Evolutionary conservation across 2,113 vertebrate species (phyloP).

Genomic region (Myocastor coypus): DNA sequence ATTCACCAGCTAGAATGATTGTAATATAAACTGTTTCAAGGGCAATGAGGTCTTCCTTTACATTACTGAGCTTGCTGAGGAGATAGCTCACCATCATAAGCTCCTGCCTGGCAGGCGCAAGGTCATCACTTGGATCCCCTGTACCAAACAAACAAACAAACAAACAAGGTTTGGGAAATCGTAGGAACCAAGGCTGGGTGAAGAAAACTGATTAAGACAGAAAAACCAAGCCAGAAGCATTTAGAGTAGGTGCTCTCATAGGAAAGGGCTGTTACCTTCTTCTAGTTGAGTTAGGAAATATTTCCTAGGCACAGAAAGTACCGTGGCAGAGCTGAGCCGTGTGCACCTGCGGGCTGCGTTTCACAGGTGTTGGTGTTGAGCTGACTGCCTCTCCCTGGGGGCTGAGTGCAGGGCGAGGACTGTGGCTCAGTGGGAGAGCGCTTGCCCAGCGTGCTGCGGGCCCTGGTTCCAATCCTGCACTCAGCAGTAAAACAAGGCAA

Average conservation of each 20-base stretch:
- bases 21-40: background rate
- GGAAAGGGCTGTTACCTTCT: background rate
- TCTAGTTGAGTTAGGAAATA: background rate
- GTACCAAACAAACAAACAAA: too few species aligned
- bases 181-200: background rate
- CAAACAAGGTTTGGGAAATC: background rate
- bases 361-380: background rate
- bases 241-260: background rate
- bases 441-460: background rate
- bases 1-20: background rate
- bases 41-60: background rate
- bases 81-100: background rate
- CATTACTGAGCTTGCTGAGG: conserved; percentile 6
- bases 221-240: background rate
- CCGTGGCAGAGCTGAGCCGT: background rate
- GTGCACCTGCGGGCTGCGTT: background rate
- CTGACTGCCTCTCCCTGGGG: background rate
- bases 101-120: too few species aligned
- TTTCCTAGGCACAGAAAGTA: background rate
- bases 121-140: too few species aligned
- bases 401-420: background rate
- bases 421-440: background rate
- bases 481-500: background rate
- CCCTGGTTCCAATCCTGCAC: background rate
- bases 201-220: background rate